Evolutionary conservation across 2,888 invertebrate species (phyloP).

Genomic region (Drosophila buzzatii): DNA sequence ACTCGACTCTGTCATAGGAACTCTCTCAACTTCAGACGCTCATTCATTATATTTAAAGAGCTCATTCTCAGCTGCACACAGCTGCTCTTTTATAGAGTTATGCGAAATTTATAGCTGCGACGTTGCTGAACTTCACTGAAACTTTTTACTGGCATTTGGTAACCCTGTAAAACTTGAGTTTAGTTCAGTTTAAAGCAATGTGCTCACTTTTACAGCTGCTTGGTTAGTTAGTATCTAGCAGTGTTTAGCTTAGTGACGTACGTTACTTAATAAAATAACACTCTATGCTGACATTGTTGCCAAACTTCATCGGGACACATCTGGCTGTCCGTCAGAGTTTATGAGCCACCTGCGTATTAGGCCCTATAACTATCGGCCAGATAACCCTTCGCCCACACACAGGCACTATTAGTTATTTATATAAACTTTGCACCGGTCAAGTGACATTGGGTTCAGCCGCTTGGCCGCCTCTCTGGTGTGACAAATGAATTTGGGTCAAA

Average conservation of each 20-base stretch:
- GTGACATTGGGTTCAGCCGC: constrained; percentile 56
- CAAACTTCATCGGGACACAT: constrained; percentile 31
- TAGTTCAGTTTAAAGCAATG: constrained; percentile 1
- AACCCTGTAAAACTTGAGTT: not conserved
- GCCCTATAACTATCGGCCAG: constrained; percentile 4
- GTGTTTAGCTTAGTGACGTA: not conserved
- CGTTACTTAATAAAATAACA: not conserved
- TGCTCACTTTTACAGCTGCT: constrained; percentile 2
- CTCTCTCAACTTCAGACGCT: not conserved
- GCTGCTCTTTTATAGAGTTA: constrained; percentile 1
- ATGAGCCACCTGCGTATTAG: constrained; percentile 44
- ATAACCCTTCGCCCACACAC: constrained; percentile 23
- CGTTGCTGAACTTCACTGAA: constrained; percentile 9
- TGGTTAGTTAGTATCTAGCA: constrained; percentile 8
- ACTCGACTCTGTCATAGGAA: not conserved
- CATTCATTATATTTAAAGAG: constrained; percentile 4
- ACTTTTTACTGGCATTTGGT: not conserved
- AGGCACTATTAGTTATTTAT: constrained; percentile 70
- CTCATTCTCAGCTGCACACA: not conserved
- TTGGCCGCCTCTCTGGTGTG: constrained; percentile 57
- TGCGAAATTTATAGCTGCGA: not conserved
- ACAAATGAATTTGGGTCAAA: constrained; percentile 79
- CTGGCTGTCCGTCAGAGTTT: constrained; percentile 33
- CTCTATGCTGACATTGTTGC: constrained; percentile 8
- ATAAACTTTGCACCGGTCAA: constrained; percentile 44